phyloP scores from a whole-genome alignment of 2,113 vertebrate genomes.

The Spheniscus mendiculus region DNA sequence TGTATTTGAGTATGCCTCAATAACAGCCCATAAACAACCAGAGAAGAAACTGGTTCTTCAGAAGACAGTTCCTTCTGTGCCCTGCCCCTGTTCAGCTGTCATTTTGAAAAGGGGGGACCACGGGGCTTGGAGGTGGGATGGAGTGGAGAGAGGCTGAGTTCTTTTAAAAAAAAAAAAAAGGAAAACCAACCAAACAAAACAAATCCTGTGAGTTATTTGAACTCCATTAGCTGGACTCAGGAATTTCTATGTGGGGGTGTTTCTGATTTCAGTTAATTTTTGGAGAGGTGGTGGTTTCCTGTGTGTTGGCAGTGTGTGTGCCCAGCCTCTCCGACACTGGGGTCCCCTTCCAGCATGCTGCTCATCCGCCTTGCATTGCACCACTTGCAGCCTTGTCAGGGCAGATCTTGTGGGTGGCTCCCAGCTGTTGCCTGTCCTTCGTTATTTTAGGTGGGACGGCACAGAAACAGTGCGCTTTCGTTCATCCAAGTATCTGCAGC shows the following conservation, averaged over 20 bases:
- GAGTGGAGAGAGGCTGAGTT: not conserved
- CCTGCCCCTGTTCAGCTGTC: not conserved
- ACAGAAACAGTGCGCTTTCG: not conserved
- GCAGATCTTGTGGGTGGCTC: not conserved
- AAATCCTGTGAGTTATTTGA: not conserved
- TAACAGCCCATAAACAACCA: not conserved
- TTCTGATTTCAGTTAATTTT: not conserved
- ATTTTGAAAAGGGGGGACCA: rapidly evolving
- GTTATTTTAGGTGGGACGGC: no score
- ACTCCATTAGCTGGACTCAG: not conserved
- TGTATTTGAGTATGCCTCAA: not conserved
- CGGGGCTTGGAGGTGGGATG: not conserved
- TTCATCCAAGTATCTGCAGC: not conserved
- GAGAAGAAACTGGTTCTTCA: not conserved
- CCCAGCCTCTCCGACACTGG: rapidly evolving
- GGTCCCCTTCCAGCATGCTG: not conserved
- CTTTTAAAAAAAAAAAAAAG: not conserved
- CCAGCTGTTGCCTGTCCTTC: not conserved
- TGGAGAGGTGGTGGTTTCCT: not conserved
- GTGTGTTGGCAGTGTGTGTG: not conserved
- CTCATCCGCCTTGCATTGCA: not conserved
- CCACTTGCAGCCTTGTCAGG: not conserved
- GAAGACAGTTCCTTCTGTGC: not conserved
- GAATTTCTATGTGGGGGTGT: not conserved
- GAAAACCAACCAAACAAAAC: not conserved